Base-by-base conservation (phyloP, 2,888 invertebrate genomes). In the Laspeyria flexula region DNA sequence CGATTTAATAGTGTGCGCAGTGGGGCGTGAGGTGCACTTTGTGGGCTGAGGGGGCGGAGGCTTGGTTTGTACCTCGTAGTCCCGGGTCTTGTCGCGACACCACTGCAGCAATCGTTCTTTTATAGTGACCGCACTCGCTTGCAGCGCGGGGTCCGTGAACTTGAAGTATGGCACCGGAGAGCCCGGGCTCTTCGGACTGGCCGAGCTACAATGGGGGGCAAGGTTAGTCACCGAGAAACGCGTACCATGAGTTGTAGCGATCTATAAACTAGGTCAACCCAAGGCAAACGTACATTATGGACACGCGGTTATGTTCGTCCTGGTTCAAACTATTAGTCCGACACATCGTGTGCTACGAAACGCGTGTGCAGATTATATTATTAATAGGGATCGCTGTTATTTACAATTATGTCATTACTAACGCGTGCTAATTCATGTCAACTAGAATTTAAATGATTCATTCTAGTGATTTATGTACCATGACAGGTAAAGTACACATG, bases 11-110 rank as follows among this genome's bases (percentile, higher is more conserved):
- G 49, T 50, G 53, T 59, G 64, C 75, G 77, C 70, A 74, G 61
- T 71, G 74, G 71, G 74, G 71, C 58, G 65, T 46, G 56, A 29
- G 18, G 53, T 68, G 65, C 65, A 51, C 55, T 34, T 61, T 54
- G 60, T 44, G 72, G 49, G 56, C 57, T 60, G 59, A 53, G 63
- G 45, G 70, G 49, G 60, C 59, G 70, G 66, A 77, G 72, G 75
- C 50, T 65, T 79, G 73, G 55, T 65, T 78, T 73, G 89, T 96
- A 98, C 99, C 96, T 98, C 96, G 93, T 99, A 99, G 94, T 97
- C 98, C 94, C 96, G 96, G 81, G 98, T 98, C 95, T 98, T 98
- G 94, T 96, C 96, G 93, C 97, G 97, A 94, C 97, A 97, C 99
- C 99, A 99, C 92, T 96, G 96, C 93, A 99, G 95, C 89, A 99